Conservation (phyloP, 2,113 vertebrate species). For the Mus pahari region DNA sequence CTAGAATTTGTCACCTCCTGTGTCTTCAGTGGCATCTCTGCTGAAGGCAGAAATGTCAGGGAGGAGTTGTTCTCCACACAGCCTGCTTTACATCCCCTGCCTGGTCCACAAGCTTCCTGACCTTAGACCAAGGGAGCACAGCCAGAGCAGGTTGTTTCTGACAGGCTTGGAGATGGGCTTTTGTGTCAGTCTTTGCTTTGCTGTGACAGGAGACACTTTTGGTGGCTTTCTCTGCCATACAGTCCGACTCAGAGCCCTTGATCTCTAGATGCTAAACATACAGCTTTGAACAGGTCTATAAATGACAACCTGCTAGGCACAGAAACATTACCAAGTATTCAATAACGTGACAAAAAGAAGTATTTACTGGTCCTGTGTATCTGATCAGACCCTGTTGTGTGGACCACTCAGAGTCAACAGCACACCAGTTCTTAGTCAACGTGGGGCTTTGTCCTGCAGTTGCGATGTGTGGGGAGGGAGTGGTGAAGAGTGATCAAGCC, state of each 20-base stretch:
- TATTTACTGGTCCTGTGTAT: neutral
- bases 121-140: neutral
- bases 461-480: neutral
- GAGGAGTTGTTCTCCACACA: neutral
- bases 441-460: neutral
- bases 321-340: neutral
- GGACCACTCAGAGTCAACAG: neutral
- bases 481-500: neutral
- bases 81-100: neutral
- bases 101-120: neutral
- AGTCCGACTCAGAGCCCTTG: neutral
- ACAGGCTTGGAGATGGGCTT: neutral
- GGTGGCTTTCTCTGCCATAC: neutral
- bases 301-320: neutral
- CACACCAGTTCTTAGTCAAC: fast-evolving
- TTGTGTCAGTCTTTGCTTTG: neutral
- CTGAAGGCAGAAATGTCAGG: neutral
- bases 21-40: neutral
- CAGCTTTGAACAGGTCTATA: neutral
- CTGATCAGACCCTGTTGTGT: neutral
- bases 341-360: neutral
- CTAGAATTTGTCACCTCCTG: neutral
- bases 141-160: neutral
- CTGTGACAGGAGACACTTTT: neutral
- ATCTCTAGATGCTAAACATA: neutral